Evolutionary conservation across 2,113 vertebrate species (phyloP), one percentile per base, ranked within the genome.

Genomic region (Heterotilapia buettikoferi): DNA sequence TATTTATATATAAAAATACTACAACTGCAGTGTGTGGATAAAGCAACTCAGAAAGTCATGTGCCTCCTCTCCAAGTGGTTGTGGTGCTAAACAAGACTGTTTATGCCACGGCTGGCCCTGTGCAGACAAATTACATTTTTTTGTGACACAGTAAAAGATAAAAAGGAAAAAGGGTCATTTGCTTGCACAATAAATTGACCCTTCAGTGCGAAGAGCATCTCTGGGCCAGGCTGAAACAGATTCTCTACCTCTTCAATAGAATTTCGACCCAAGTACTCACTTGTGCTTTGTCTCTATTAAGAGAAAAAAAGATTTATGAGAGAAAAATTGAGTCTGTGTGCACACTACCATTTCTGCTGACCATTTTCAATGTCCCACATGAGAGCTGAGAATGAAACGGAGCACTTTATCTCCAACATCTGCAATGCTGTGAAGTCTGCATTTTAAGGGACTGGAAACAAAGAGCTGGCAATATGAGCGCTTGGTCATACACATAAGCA

Each of bases 221-320:
- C 76, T 68, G 45, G 59, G 36, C 50, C 16, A 84, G 78, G 66
- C 80, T 54, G 88, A 91, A 93, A 91, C 61, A 57, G 29, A 90
- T 76, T 78, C 68, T 80, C 78, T 63, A 83, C 80, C 47, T 6
- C 13, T 90, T 91, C 84, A 86, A 50, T 68, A 71, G 38, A 81
- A 89, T 83, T 89, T 84, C 9, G 10, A 86, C 86, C 88, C 63
- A 85, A 78, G 87, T 82, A 53, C 89, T 80, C 59, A 86, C 85
- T 80, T 82, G 86, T 6, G 26, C 79, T 94, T 93, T 86, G 84
- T 93, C 89, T 94, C 86, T 92, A 84, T 93, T 93, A 92, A 82
- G 82, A 89, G 7, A 87, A 38, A 79, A 3, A 87, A 80, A 92
- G 91, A 93, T 93, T 91, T 90, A 88, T 92, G 88, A 82, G 38